Percentiles rank a stretch among this genome's conserved stretches.
phyloP scores from a whole-genome alignment of 2,797 vertebrate genomes.

The Myioborus melanocephalus region DNA sequence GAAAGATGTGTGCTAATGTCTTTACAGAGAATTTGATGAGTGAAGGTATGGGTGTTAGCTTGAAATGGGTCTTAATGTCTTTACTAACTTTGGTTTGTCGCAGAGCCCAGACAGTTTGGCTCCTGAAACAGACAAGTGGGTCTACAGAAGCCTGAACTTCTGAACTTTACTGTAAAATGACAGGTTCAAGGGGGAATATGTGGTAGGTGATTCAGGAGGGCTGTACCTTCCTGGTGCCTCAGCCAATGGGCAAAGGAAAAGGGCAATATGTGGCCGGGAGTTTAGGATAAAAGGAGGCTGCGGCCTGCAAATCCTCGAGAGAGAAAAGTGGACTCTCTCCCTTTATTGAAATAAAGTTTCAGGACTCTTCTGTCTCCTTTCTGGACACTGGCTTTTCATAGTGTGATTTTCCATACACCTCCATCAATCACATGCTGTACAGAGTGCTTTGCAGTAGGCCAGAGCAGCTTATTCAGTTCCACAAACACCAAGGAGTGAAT shows the following conservation, averaged over 20 bases:
- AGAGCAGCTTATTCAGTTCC: not conserved
- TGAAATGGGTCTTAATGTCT: not conserved
- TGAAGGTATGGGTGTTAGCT: not conserved
- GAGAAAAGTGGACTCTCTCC: not conserved
- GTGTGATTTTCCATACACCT: not conserved
- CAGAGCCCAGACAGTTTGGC: not conserved
- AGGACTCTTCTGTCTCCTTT: not conserved
- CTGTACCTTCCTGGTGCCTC: not conserved
- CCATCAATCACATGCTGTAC: accelerated
- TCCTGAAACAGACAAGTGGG: not conserved
- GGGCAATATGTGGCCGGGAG: accelerated
- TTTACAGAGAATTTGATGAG: not conserved
- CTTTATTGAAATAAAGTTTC: not conserved
- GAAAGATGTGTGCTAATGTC: not conserved
- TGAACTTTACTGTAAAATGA: not conserved
- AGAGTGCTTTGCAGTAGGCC: not conserved
- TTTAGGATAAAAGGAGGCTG: not conserved
- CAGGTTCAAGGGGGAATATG: not conserved
- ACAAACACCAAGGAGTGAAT: not conserved
- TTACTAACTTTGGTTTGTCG: not conserved
- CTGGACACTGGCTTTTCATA: not conserved
- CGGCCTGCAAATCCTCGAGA: accelerated
- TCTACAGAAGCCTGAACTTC: not conserved
- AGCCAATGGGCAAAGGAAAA: not conserved
- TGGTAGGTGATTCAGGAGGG: accelerated